Evolutionary conservation across 92 coral and sea anemone species (phyloP).

Genomic region (Heteractis magnifica): DNA sequence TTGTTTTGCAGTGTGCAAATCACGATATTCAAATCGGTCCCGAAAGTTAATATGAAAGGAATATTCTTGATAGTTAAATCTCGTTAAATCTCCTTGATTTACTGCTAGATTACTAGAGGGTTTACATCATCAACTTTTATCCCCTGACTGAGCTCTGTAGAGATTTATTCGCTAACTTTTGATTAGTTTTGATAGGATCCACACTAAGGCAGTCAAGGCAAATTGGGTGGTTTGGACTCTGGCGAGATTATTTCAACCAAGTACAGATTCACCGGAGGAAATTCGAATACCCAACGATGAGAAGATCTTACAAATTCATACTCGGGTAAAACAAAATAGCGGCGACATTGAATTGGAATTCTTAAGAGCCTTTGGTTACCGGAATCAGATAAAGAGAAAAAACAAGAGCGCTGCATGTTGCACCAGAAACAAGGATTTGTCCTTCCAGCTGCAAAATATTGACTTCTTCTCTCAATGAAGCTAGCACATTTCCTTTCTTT

Average conservation of each 20-base stretch:
- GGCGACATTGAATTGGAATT: not conserved
- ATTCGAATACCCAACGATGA: not conserved
- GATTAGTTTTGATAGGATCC: not conserved
- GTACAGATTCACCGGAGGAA: too few species aligned
- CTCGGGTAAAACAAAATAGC: not conserved
- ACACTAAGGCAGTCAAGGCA: not conserved
- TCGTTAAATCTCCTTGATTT: not conserved
- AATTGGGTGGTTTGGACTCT: too few species aligned
- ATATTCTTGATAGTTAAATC: not conserved
- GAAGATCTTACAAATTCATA: not conserved
- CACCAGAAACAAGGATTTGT: not conserved
- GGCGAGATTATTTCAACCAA: too few species aligned
- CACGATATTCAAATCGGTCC: not conserved
- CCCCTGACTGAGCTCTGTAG: not conserved
- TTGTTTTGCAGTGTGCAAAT: not conserved
- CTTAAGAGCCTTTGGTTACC: not conserved
- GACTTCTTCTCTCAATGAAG: not conserved
- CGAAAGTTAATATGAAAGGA: not conserved
- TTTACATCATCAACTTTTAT: not conserved
- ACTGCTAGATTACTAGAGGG: not conserved
- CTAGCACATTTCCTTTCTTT: not conserved
- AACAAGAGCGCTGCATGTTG: conserved; percentile 1
- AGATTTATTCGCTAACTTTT: not conserved
- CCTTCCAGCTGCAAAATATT: not conserved
- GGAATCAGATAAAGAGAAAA: not conserved